phyloP scores from a whole-genome alignment of 1,140 invertebrate genomes.

The Schmidtea mediterranea region DNA sequence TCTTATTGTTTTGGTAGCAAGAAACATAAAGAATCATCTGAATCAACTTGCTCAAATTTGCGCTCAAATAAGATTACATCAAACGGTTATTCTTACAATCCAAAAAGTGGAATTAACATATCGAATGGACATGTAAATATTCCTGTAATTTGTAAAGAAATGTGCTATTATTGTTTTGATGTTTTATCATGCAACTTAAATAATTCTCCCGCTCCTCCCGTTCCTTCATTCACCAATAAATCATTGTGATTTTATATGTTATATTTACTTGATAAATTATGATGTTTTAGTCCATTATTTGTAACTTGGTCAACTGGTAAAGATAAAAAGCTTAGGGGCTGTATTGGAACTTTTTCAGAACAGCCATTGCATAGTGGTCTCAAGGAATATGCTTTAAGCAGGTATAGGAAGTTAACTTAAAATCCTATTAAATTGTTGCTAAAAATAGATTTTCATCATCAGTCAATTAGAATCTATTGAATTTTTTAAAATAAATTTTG shows the following conservation, averaged over 20 bases:
- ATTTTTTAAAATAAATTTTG: constrained; percentile 7
- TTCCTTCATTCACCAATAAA: constrained; percentile 60
- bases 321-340: constrained; percentile 37
- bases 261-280: constrained; percentile 6
- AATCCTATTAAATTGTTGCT: not conserved
- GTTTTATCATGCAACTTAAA: constrained; percentile 71
- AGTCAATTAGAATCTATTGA: not conserved
- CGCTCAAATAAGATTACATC: too few relatives aligned
- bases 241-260: constrained; percentile 50
- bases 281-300: constrained; percentile 63
- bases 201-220: constrained; percentile 56
- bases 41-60: too few relatives aligned
- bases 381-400: constrained; percentile 75
- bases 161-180: constrained; percentile 95
- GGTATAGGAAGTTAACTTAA: constrained; percentile 26
- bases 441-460: not conserved
- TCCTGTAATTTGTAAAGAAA: constrained; percentile 56
- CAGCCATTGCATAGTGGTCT: constrained; percentile 71
- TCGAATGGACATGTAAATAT: too few relatives aligned
- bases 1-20: too few relatives aligned
- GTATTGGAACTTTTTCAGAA: constrained; percentile 35
- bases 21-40: too few relatives aligned
- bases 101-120: too few relatives aligned
- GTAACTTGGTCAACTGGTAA: constrained; percentile 92
- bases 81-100: too few relatives aligned